These are phyloP conservation scores for Phalera bucephala DNA, from an alignment of 2,888 invertebrate genomes.

Conservation along the genomic window DNA sequence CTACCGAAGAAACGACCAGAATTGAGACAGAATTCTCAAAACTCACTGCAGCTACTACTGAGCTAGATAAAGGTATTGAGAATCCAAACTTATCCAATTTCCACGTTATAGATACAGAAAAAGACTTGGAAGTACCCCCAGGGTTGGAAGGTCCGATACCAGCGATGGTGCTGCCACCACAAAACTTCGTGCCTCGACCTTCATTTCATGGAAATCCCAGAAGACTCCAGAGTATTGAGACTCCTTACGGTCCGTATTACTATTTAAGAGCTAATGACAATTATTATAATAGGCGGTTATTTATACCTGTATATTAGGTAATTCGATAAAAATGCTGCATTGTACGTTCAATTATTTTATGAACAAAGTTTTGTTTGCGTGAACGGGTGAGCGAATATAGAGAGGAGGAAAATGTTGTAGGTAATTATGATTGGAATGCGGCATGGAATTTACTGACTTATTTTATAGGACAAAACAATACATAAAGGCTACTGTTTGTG, in stretches of 20 bases:
- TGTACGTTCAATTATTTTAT: too few relatives aligned
- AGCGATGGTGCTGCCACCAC: conserved; percentile 60
- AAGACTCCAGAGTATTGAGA: conserved; percentile 11
- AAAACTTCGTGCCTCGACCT: conserved; percentile 35
- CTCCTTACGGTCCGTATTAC: conserved; percentile 19
- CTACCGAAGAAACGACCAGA: not conserved
- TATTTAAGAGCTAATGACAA: conserved; percentile 14
- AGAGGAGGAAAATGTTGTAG: too few relatives aligned
- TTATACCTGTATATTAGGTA: conserved; percentile 9
- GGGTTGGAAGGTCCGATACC: conserved; percentile 74
- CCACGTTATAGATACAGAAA: conserved; percentile 69
- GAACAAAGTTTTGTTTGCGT: too few relatives aligned
- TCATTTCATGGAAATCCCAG: conserved; percentile 3
- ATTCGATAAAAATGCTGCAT: too few relatives aligned
- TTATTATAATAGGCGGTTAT: conserved; percentile 5
- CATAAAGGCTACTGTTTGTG: too few relatives aligned
- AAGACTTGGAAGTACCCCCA: conserved; percentile 72
- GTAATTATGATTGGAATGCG: too few relatives aligned
- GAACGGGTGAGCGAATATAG: too few relatives aligned
- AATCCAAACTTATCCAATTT: conserved; percentile 58
- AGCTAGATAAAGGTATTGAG: conserved; percentile 26
- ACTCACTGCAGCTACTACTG: not conserved
- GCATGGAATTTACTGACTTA: too few relatives aligned
- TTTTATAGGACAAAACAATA: too few relatives aligned
- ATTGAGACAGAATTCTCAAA: not conserved